phyloP scores from a whole-genome alignment of 2,888 invertebrate genomes.

The Neocrepidodera transversa region DNA sequence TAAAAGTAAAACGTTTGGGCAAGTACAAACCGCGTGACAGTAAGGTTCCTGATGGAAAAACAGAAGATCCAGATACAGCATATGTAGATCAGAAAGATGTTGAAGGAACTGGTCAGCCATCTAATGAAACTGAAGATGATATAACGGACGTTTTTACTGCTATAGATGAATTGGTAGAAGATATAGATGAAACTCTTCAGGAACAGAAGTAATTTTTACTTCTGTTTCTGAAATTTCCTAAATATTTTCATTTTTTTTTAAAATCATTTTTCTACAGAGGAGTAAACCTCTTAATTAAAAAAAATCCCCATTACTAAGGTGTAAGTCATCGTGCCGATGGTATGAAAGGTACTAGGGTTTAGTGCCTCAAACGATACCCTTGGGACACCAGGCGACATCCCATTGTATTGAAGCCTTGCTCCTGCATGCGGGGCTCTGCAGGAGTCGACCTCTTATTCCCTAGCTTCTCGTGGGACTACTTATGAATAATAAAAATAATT shows the following conservation, averaged over 20 bases:
- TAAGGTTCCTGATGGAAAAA: constrained; percentile 3
- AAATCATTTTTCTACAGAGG: constrained; percentile 13
- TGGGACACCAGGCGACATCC: constrained; percentile 29
- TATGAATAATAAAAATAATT: constrained; percentile 19
- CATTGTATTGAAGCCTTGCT: constrained; percentile 30
- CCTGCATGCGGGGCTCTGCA: constrained; percentile 34
- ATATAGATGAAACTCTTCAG: not conserved
- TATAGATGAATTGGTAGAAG: constrained; percentile 4
- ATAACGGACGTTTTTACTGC: constrained; percentile 7
- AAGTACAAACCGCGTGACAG: constrained; percentile 25
- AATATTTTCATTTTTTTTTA: too few relatives aligned
- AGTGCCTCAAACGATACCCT: constrained; percentile 33
- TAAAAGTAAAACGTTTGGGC: constrained; percentile 26
- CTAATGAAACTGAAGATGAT: constrained; percentile 9
- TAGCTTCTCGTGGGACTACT: constrained; percentile 33
- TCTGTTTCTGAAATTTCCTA: too few relatives aligned
- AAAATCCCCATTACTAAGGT: constrained; percentile 34
- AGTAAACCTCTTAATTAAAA: constrained; percentile 29
- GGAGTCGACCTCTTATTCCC: constrained; percentile 30
- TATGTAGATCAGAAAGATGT: constrained; percentile 12
- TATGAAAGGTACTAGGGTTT: constrained; percentile 32
- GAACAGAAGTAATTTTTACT: not conserved
- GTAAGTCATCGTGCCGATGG: constrained; percentile 32
- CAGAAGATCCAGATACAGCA: constrained; percentile 8
- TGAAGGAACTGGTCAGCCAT: not conserved